These are phyloP conservation scores for Halcyon malimbica DNA, from an alignment of 2,113 vertebrate species.

Conservation along the genomic window DNA sequence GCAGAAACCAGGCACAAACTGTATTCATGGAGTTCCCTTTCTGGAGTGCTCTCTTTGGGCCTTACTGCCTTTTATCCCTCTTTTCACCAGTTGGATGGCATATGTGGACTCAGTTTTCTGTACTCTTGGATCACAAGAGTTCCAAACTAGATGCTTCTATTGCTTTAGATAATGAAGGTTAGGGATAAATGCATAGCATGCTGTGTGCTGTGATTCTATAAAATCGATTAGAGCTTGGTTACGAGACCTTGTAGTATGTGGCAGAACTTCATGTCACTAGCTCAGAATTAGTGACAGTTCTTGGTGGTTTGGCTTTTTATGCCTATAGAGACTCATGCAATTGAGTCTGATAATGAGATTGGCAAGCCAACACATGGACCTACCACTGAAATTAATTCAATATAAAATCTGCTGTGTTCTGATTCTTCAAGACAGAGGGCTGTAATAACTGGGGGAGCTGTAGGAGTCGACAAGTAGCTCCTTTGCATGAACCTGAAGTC, in stretches of 20 bases:
- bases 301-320: not conserved
- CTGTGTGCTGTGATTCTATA: not conserved
- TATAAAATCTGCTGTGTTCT: not conserved
- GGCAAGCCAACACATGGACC: not conserved
- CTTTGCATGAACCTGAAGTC: not conserved
- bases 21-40: not conserved
- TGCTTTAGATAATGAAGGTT: not conserved
- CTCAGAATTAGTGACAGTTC: not conserved
- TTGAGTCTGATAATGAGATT: not conserved
- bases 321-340: not conserved
- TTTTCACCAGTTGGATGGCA: not conserved
- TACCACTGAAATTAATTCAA: not conserved
- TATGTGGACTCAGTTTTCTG: not conserved
- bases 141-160: not conserved
- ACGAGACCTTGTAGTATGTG: not conserved
- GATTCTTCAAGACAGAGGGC: not conserved
- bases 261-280: not conserved
- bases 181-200: not conserved
- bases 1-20: not conserved
- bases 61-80: not conserved
- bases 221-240: not conserved
- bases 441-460: not conserved
- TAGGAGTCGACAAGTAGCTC: not conserved
- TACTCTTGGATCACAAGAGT: not conserved
- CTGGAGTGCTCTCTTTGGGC: not conserved